These are phyloP conservation scores for Acanthurus leucopareius DNA, from an alignment of 2,797 vertebrate genomes.

Conservation along the genomic window DNA sequence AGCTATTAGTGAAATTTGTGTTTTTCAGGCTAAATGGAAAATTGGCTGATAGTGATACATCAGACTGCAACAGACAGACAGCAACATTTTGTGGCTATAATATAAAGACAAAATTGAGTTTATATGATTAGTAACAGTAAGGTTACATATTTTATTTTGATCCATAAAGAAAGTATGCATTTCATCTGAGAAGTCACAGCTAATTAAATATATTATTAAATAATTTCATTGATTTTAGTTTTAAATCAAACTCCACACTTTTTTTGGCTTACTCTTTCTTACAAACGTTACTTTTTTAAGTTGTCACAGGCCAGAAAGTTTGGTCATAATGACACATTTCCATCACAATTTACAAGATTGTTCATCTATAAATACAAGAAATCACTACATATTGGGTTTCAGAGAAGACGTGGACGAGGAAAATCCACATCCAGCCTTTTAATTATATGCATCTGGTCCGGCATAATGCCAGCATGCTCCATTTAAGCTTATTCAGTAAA, in stretches of 20 bases:
- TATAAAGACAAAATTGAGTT: background rate
- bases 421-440: slow-evolving; percentile 12
- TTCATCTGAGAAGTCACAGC: background rate
- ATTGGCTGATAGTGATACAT: background rate
- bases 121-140: background rate
- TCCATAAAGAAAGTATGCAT: background rate
- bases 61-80: background rate
- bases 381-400: background rate
- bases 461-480: slow-evolving; percentile 19
- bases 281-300: too few species aligned
- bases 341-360: background rate
- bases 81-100: background rate
- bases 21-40: background rate
- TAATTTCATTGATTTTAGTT: too few species aligned
- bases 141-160: background rate
- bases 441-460: slow-evolving; percentile 34
- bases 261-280: too few species aligned
- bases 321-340: too few species aligned
- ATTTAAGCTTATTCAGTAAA: slow-evolving; percentile 60
- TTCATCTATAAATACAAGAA: background rate
- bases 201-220: background rate
- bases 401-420: slow-evolving; percentile 6
- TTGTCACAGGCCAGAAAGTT: too few species aligned
- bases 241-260: too few species aligned
- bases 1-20: background rate